Conservation (phyloP, 2,888 invertebrate species). For the Apotomis capreana region DNA sequence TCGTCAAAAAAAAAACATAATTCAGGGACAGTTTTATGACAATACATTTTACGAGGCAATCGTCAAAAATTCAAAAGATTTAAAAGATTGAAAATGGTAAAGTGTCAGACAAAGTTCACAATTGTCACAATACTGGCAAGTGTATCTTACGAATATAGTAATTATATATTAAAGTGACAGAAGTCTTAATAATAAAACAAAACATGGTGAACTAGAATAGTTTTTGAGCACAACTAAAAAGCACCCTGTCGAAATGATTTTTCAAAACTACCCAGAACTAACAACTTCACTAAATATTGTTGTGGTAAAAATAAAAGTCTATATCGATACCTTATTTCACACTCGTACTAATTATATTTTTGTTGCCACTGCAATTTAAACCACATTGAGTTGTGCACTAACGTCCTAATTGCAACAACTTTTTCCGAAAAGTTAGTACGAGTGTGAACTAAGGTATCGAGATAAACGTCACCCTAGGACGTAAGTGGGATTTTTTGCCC, state of each 20-base stretch:
- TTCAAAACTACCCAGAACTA: background rate
- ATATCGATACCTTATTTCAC: too few species aligned
- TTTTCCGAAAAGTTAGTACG: too few species aligned
- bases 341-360: too few species aligned
- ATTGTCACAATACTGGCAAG: slow-evolving; percentile 26
- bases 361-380: too few species aligned
- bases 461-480: too few species aligned
- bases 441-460: too few species aligned
- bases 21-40: slow-evolving; percentile 30
- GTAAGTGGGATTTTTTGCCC: too few species aligned
- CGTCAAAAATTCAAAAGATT: background rate
- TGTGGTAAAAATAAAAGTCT: background rate
- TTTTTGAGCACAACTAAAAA: slow-evolving; percentile 43
- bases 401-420: too few species aligned
- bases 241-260: slow-evolving; percentile 43
- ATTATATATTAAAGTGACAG: background rate
- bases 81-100: background rate
- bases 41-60: background rate
- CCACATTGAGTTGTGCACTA: too few species aligned
- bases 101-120: background rate
- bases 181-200: background rate
- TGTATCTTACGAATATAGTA: background rate
- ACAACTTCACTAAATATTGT: background rate
- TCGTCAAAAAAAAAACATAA: slow-evolving; percentile 42
- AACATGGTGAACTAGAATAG: background rate